Base-by-base conservation (phyloP, 2,888 invertebrate species). In the Anarsia innoxiella region DNA sequence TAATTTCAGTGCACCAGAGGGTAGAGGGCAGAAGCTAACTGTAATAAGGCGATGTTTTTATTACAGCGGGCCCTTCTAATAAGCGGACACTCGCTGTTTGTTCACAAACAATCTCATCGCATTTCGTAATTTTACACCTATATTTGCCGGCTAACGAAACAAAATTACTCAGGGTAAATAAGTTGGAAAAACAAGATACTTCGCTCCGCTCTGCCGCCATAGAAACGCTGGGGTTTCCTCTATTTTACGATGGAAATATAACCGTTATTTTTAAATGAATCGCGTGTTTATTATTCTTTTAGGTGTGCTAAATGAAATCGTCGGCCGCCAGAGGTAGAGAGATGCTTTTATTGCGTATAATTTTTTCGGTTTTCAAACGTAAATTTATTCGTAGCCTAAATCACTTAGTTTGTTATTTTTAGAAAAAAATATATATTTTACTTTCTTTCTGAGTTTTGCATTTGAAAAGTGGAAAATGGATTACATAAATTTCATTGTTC, bases 21-120 rank as follows among this genome's bases (percentile, higher is more conserved):
- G 55, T 55, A 54, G 51, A 58, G 56, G 51, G 53, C 56, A n/a
- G 57, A 60, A 50, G 45, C 52, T 50, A 19, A 26, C 14, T 35
- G 70, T 72, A 77, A 77, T 73, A 74, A 74, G 78, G 74, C 67
- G 59, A 72, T 77, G 78, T 75, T 79, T 79, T 80, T 80, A 79
- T 80, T 79, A 79, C 73, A 62, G 53, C 56, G 56, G 62, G 60
- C 67, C 71, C 67, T 66, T 70, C 69, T 79, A 80, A 78, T 79
- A 80, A 74, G 68, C 75, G 77, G 76, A 70, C 73, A 73, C 64
- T 70, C 60, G 57, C 51, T 78, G 75, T 80, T 79, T 75, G 71
- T 65, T 66, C 59, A 63, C 78, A 76, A 78, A 76, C 76, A 79
- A 74, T 75, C 67, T 72, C 68, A 66, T 75, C 59, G 59, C 56